Conservation (phyloP, 2,113 vertebrate species). For the Lepidothrix coronata region DNA sequence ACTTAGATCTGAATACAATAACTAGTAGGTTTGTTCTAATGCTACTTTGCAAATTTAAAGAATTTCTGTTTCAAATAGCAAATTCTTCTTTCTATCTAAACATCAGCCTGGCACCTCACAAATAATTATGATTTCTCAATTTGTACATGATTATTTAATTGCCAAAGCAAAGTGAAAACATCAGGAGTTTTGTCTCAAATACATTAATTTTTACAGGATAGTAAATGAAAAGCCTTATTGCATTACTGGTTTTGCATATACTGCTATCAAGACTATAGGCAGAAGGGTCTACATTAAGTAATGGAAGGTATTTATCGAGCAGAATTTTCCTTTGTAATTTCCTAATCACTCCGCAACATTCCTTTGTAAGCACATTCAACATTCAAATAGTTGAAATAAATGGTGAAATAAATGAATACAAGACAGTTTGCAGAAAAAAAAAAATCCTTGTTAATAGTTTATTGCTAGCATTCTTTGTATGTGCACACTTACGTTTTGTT, state of each 20-base stretch:
- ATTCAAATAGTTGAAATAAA: neutral
- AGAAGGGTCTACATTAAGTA: neutral
- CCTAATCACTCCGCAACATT: neutral
- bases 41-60: neutral
- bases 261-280: neutral
- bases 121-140: constrained; percentile 32
- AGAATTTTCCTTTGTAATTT: neutral
- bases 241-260: neutral
- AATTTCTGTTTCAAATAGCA: neutral
- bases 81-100: neutral
- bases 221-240: constrained; percentile 2
- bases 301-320: neutral
- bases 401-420: neutral
- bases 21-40: neutral
- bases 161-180: constrained; percentile 7
- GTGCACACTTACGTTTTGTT: neutral
- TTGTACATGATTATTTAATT: constrained; percentile 41
- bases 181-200: neutral
- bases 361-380: neutral
- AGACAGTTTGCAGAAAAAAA: neutral
- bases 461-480: neutral
- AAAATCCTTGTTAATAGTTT: neutral
- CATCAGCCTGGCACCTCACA: neutral
- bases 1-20: neutral
- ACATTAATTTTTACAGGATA: constrained; percentile 5